Evolutionary conservation across 2,888 invertebrate species (phyloP).

Genomic region (Agrochola macilenta): DNA sequence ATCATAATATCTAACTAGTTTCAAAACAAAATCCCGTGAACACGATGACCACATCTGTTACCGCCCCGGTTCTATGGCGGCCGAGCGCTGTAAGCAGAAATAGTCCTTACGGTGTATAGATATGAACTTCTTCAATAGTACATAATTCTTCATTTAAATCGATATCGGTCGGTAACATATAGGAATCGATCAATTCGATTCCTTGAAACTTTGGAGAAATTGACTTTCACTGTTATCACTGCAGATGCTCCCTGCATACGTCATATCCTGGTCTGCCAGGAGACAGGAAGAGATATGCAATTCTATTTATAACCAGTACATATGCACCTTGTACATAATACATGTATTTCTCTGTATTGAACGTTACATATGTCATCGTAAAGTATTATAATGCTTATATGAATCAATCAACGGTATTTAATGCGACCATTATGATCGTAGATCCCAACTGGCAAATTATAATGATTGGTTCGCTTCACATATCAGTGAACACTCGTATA

Average conservation of each 20-base stretch:
- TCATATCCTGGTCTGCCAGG: conserved; percentile 40
- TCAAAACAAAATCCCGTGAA: too few relatives aligned
- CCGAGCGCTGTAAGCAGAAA: too few relatives aligned
- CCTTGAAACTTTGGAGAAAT: conserved; percentile 13
- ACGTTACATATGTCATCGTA: conserved; percentile 21
- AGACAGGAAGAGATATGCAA: conserved; percentile 52
- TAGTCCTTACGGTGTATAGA: too few relatives aligned
- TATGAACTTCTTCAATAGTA: too few relatives aligned
- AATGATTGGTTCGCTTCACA: conserved; percentile 1
- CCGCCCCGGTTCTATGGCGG: too few relatives aligned
- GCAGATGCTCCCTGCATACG: conserved; percentile 17
- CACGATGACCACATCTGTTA: too few relatives aligned
- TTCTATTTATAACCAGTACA: conserved; percentile 18
- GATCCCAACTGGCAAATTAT: conserved; percentile 31
- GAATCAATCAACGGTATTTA: conserved; percentile 41
- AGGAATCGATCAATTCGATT: neutral
- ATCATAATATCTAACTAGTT: too few relatives aligned
- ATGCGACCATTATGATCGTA: conserved; percentile 13
- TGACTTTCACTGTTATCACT: conserved; percentile 21
- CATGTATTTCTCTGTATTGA: conserved; percentile 1
- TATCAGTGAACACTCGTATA: neutral
- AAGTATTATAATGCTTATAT: conserved; percentile 19
- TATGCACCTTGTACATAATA: conserved; percentile 23
- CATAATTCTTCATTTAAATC: neutral
- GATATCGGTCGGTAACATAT: too few relatives aligned